Evolutionary conservation across 2,888 invertebrate genomes (phyloP).

Genomic region (Cephus pygmeus): DNA sequence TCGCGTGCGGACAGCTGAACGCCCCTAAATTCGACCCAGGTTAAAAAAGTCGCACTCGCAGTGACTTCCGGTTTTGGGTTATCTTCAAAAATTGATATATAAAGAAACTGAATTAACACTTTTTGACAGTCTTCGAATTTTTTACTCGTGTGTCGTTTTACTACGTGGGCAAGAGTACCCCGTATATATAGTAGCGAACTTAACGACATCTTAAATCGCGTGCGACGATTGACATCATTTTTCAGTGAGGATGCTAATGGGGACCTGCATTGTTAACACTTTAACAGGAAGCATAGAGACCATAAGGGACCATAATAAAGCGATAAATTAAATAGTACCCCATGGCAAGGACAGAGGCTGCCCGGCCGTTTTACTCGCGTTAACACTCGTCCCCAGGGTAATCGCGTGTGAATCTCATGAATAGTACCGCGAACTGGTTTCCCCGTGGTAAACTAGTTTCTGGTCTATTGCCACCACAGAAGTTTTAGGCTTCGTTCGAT

Average conservation of each 20-base stretch:
- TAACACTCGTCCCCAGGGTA: conserved; percentile 42
- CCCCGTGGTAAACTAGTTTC: not conserved
- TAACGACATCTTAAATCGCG: conserved; percentile 28
- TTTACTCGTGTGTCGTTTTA: not conserved
- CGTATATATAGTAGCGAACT: conserved; percentile 18
- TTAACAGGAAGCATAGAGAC: not conserved
- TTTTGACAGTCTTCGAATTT: not conserved
- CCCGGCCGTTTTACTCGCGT: conserved; percentile 22
- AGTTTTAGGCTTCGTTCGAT: not conserved
- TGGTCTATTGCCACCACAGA: not conserved
- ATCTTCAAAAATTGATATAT: not conserved
- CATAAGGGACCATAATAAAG: conserved; percentile 42
- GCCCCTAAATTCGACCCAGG: conserved; percentile 39
- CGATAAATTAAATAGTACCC: conserved; percentile 45
- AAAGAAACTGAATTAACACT: not conserved
- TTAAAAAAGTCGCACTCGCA: not conserved
- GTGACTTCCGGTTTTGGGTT: not conserved
- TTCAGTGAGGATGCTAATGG: not conserved
- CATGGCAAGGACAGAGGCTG: conserved; percentile 2
- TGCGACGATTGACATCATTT: conserved; percentile 11
- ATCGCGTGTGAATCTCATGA: conserved; percentile 46
- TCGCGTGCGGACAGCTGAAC: conserved; percentile 44
- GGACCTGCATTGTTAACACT: not conserved
- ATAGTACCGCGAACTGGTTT: conserved; percentile 29
- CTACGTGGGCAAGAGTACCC: conserved; percentile 1